A percentile compares a stretch with the other conserved stretches of the same genome.
Evolutionary conservation across 2,113 vertebrate genomes (phyloP).

Genomic region (Antechinus flavipes): DNA sequence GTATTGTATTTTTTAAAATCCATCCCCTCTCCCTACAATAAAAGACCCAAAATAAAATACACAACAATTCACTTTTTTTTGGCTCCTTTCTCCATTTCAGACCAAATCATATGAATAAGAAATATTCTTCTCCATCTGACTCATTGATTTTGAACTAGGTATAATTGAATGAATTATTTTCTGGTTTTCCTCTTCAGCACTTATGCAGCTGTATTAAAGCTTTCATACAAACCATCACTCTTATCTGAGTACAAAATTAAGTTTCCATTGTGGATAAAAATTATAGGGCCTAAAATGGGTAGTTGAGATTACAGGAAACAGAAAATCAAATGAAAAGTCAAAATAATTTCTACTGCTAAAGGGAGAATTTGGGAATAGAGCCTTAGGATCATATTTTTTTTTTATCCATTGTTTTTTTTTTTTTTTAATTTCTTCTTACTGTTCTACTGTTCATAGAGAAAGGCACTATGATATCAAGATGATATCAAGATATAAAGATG

Average conservation of each 20-base stretch:
- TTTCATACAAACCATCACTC: neutral
- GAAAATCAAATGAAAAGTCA: slow-evolving; percentile 9
- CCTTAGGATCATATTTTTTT: neutral
- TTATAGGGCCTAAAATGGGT: slow-evolving; percentile 12
- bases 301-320: neutral
- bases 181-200: neutral
- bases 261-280: neutral
- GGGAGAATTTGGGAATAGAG: neutral
- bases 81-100: neutral
- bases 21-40: too few species aligned
- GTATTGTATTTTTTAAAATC: neutral
- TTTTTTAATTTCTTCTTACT: neutral
- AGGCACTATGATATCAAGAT: neutral
- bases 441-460: neutral
- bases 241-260: neutral
- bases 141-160: neutral
- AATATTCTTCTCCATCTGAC: neutral
- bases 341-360: neutral
- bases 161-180: slow-evolving; percentile 17
- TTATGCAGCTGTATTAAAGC: neutral
- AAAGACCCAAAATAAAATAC: neutral
- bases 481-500: too few species aligned
- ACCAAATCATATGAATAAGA: neutral
- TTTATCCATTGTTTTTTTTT: neutral
- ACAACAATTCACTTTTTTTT: neutral